phyloP scores from a whole-genome alignment of 30 jellyfish, hydroid and myxozoan species.

The Hydractinia echinata region DNA sequence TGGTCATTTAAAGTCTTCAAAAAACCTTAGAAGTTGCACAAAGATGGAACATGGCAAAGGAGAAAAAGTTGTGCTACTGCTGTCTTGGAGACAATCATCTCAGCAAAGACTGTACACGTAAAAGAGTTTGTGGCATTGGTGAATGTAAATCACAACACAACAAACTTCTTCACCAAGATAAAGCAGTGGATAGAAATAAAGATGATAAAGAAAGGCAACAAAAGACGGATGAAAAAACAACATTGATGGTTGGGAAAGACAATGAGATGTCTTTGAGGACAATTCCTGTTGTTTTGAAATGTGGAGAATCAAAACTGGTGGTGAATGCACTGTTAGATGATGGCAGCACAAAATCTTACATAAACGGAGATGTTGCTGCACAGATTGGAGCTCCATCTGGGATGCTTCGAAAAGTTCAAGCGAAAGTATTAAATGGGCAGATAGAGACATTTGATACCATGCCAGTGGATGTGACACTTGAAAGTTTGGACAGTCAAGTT shows the following conservation, averaged over 20 bases:
- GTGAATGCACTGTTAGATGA: slow-evolving; percentile 52
- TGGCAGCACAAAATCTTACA: slow-evolving; percentile 58
- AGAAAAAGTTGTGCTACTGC: background rate
- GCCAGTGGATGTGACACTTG: slow-evolving; percentile 35
- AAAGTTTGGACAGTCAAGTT: slow-evolving; percentile 34
- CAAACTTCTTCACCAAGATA: background rate
- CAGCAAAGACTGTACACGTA: slow-evolving; percentile 1
- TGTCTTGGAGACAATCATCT: background rate
- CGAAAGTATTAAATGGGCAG: too few species aligned
- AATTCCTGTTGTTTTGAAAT: slow-evolving; percentile 42
- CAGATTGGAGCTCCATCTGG: slow-evolving; percentile 25
- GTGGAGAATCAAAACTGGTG: slow-evolving; percentile 15
- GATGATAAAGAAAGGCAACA: background rate
- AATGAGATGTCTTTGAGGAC: slow-evolving; percentile 28
- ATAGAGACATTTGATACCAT: background rate
- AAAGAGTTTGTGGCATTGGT: slow-evolving; percentile 10
- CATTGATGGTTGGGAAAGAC: background rate
- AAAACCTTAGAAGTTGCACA: background rate
- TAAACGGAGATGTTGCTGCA: slow-evolving; percentile 51
- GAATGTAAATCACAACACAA: slow-evolving; percentile 14
- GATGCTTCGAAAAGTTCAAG: too few species aligned
- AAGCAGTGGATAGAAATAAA: background rate
- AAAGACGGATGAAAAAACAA: background rate
- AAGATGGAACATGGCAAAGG: slow-evolving; percentile 6
- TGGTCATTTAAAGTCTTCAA: slow-evolving; percentile 6